Conservation (phyloP, 2,797 vertebrate species). For the Darevskia nairensis region DNA sequence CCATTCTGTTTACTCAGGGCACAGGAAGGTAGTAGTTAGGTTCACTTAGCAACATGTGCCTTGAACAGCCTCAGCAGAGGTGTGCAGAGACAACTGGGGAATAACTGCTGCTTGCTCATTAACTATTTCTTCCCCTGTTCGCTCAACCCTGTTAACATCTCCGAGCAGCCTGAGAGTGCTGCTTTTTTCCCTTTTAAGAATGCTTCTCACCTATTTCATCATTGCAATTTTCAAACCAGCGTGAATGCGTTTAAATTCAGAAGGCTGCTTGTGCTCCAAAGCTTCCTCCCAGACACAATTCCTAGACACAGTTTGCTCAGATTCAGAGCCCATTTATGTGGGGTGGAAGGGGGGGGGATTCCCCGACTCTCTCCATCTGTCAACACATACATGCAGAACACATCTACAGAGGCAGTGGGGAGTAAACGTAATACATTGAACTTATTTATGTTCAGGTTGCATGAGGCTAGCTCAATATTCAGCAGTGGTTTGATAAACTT, state of each 20-base stretch:
- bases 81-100: constrained; percentile 77
- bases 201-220: not conserved
- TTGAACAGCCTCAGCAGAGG: constrained; percentile 62
- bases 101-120: constrained; percentile 67
- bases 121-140: constrained; percentile 35
- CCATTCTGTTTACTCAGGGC: constrained; percentile 66
- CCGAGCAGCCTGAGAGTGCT: not conserved
- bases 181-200: not conserved
- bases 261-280: not conserved
- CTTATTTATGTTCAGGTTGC: not conserved
- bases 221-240: rapidly evolving
- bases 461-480: not conserved
- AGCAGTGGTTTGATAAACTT: not conserved
- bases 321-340: constrained; percentile 35
- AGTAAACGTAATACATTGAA: not conserved
- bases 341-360: not conserved
- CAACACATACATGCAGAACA: constrained; percentile 10
- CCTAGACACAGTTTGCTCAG: not conserved
- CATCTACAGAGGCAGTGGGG: not conserved
- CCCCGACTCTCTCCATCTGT: not conserved
- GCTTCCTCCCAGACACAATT: constrained; percentile 12
- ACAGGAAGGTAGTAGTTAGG: constrained; percentile 56
- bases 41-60: constrained; percentile 80
- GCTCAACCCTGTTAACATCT: not conserved
- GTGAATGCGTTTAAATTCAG: not conserved